These are phyloP conservation scores for Nowickia ferox DNA, from an alignment of 2,888 invertebrate species.

Conservation along the genomic window DNA sequence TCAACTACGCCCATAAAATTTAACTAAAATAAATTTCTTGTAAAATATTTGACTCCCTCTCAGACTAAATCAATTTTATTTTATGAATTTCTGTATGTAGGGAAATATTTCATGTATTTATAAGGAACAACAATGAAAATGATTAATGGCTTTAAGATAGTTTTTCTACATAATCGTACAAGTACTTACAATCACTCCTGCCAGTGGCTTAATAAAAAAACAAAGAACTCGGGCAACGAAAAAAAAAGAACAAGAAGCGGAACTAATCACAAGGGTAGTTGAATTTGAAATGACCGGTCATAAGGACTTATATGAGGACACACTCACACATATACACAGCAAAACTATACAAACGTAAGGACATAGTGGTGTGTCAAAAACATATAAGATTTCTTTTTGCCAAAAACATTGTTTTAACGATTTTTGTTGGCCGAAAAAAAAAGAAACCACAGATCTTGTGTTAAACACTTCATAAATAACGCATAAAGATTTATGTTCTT, in stretches of 20 bases:
- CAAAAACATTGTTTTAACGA: constrained; percentile 48
- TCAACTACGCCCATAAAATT: constrained; percentile 65
- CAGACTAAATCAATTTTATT: constrained; percentile 60
- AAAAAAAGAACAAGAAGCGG: constrained; percentile 51
- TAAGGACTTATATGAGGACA: constrained; percentile 32
- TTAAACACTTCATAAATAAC: constrained; percentile 81
- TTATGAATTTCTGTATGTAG: constrained; percentile 20
- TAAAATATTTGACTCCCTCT: constrained; percentile 48
- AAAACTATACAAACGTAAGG: constrained; percentile 3
- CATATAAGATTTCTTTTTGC: constrained; percentile 47
- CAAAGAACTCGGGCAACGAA: constrained; percentile 22
- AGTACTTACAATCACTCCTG: constrained; percentile 45
- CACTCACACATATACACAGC: background rate
- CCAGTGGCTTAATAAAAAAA: constrained; percentile 48
- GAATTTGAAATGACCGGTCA: constrained; percentile 64
- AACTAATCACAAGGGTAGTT: constrained; percentile 71
- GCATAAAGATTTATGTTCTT: constrained; percentile 73
- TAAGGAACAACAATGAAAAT: constrained; percentile 74
- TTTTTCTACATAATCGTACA: constrained; percentile 62
- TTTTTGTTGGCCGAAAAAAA: constrained; percentile 26
- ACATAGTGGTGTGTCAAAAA: constrained; percentile 56
- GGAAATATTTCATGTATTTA: constrained; percentile 71
- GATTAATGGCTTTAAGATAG: constrained; percentile 78
- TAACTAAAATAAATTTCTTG: constrained; percentile 62
- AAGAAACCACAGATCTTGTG: constrained; percentile 64